Evolutionary conservation across 2,113 vertebrate species (phyloP).

Genomic region (Notechis scutatus): DNA sequence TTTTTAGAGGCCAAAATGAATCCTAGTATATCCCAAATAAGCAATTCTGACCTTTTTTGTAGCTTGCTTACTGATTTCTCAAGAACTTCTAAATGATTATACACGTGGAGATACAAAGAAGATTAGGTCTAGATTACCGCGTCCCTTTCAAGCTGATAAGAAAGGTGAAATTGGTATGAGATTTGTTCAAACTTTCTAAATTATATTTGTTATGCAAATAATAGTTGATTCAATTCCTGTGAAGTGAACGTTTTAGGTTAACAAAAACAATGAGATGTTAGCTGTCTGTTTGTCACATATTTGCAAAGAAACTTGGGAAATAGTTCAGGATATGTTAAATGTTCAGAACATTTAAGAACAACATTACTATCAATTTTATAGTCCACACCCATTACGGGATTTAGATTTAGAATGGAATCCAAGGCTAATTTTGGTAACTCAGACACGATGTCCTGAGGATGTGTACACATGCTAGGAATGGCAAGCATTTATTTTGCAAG

Average conservation of each 20-base stretch:
- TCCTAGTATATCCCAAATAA: background rate
- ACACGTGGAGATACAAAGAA: slow-evolving; percentile 41
- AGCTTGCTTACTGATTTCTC: slow-evolving; percentile 43
- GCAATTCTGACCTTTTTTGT: slow-evolving; percentile 28
- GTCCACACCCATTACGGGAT: background rate
- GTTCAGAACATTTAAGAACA: slow-evolving; percentile 13
- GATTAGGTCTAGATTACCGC: slow-evolving; percentile 36
- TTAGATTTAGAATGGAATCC: background rate
- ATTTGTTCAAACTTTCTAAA: slow-evolving; percentile 33
- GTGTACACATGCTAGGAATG: background rate
- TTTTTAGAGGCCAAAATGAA: slow-evolving; percentile 27
- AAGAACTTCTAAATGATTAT: slow-evolving; percentile 53
- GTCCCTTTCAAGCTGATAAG: slow-evolving; percentile 35
- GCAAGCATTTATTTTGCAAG: background rate
- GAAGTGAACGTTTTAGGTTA: background rate
- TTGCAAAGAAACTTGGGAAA: slow-evolving; percentile 4
- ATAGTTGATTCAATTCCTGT: background rate
- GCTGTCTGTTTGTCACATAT: background rate
- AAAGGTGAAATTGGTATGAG: slow-evolving; percentile 42
- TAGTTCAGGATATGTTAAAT: background rate
- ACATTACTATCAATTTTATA: background rate
- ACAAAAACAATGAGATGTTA: background rate
- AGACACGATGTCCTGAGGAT: background rate
- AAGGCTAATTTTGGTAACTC: background rate
- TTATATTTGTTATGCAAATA: background rate